Evolutionary conservation across 2,888 invertebrate species (phyloP), one percentile per base, ranked within the genome.

Genomic region (Holacanthella duospinosa): DNA sequence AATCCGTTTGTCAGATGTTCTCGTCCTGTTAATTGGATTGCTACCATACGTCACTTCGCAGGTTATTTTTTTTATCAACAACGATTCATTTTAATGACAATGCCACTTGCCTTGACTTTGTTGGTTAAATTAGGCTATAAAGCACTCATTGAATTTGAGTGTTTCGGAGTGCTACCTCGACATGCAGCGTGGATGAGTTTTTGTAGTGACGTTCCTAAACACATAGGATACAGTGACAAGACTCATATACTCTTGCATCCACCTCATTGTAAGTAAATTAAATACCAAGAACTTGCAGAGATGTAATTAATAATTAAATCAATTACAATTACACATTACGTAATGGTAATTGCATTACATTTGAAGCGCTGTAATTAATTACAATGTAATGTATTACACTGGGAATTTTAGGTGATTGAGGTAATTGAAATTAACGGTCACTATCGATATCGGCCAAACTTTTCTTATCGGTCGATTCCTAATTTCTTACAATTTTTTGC

Each of bases 101-200:
- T 24, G 21, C 54, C 25, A 12, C 4, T 53, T 9, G 25, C 25
- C 54, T 12, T 53, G 21, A 29, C n/a, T 12, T 53, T 26, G 28
- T 21, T 53, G 25, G 28, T 26, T 25, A 12, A 6, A 24, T 43
- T 44, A 62, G 71, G 71, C 4, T 71, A 71, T 54, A 66, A 64
- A 25, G 68, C 69, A 1, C 43, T 69, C 1, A 59, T 71, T 0
- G 24, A 62, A 12, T 68, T 64, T 56, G 68, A 71, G 36, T 61
- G 62, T 24, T 65, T 64, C 29, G 62, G 58, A 55, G 19, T 36
- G 16, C 2, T 9, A 12, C 36, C n/a, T 26, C 26, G 25, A 12
- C 29, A 61, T 36, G 24, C 58, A 21, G 58, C 63, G 0, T 71
- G 71, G 71, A 67, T 69, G 1, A 62, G 62, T 9, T 71, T 60